Evolutionary conservation across 1,140 invertebrate species (phyloP).

Genomic region (Holcopasites calliopsidis): DNA sequence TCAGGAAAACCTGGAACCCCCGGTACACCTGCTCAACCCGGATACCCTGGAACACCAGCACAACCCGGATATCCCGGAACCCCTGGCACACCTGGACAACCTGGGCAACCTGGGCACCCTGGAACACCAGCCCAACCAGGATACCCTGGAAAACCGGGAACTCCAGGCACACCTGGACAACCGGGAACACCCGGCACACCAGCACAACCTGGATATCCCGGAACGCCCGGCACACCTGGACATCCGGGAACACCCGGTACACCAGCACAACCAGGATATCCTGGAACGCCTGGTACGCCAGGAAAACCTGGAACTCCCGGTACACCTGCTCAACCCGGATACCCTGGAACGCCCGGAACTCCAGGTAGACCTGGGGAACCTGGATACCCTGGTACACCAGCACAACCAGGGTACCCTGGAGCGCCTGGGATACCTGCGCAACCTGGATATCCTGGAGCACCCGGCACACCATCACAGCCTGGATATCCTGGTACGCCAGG

Average conservation of each 20-base stretch:
- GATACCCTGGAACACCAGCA: neutral
- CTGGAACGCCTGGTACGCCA: neutral
- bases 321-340: too few species aligned
- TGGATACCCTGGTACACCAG: neutral
- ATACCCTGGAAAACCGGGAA: neutral
- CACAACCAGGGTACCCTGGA: neutral
- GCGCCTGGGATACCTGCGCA: neutral
- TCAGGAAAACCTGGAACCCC: neutral
- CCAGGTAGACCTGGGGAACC: neutral
- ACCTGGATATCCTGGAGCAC: neutral
- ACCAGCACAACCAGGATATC: neutral
- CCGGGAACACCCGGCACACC: slow-evolving; percentile 3
- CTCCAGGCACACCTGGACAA: neutral
- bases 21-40: neutral
- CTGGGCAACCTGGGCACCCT: slow-evolving; percentile 44
- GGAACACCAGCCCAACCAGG: neutral
- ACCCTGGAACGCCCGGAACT: neutral
- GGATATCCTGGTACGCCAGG: neutral
- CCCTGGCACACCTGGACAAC: neutral
- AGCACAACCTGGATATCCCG: neutral
- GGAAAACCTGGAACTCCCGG: slow-evolving; percentile 1
- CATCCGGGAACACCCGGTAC: neutral
- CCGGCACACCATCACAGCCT: neutral
- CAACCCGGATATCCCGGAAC: neutral
- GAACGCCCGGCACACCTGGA: neutral